Percentiles rank a stretch among this genome's conserved stretches.
These are phyloP conservation scores for Thecophora atra DNA, from an alignment of 2,888 invertebrate species.

Conservation along the genomic window DNA sequence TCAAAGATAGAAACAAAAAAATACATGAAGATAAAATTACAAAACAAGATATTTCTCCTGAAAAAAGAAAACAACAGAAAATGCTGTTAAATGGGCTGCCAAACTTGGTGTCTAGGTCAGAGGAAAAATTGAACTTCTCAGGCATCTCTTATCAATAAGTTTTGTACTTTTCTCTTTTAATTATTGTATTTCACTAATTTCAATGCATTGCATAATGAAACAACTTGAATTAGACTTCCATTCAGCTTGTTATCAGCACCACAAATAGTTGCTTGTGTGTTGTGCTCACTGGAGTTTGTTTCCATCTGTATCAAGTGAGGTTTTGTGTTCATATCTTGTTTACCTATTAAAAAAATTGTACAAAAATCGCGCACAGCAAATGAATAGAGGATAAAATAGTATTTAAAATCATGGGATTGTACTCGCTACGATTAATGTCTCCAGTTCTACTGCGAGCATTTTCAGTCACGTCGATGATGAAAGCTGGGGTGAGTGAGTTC, in stretches of 20 bases:
- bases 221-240: constrained; percentile 2
- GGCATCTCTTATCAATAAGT: background rate
- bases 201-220: constrained; percentile 28
- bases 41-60: too few relatives aligned
- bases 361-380: too few relatives aligned
- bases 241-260: background rate
- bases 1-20: too few relatives aligned
- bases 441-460: constrained; percentile 44
- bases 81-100: too few relatives aligned
- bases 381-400: too few relatives aligned
- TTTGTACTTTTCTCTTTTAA: background rate
- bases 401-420: constrained; percentile 37
- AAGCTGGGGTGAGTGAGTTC: constrained; percentile 45
- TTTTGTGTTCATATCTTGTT: too few relatives aligned
- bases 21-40: too few relatives aligned
- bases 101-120: too few relatives aligned
- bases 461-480: constrained; percentile 41
- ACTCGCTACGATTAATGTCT: constrained; percentile 44
- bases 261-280: background rate
- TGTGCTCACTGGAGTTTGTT: background rate
- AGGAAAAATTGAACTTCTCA: background rate
- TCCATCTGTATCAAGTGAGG: too few relatives aligned
- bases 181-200: background rate
- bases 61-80: too few relatives aligned
- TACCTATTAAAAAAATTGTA: too few relatives aligned